phyloP scores from a whole-genome alignment of 2,113 vertebrate species.

The Calonectris borealis region DNA sequence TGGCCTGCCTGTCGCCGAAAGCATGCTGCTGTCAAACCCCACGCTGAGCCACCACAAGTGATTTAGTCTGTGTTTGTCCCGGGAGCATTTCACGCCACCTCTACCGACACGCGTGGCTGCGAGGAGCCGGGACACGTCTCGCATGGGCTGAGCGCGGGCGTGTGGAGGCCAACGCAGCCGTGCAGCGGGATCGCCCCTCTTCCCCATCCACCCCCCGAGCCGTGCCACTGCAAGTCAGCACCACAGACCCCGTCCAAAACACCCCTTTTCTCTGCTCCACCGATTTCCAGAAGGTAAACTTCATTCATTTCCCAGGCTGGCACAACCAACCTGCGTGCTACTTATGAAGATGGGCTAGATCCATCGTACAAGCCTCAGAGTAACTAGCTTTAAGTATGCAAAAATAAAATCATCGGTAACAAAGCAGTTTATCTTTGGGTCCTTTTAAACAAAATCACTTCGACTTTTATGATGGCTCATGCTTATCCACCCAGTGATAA shows the following conservation, averaged over 20 bases:
- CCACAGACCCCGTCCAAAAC: too few species aligned
- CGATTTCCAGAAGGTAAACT: background rate
- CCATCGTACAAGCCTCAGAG: background rate
- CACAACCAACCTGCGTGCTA: background rate
- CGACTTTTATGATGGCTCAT: background rate
- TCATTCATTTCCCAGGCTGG: background rate
- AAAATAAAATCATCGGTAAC: background rate
- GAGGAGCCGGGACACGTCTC: rapidly evolving
- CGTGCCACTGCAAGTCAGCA: background rate
- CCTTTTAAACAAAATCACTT: background rate
- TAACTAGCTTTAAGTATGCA: background rate
- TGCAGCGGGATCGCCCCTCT: background rate
- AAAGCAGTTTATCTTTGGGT: background rate
- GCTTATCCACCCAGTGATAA: background rate
- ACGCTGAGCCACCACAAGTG: background rate
- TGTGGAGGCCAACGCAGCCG: rapidly evolving
- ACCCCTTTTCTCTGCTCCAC: background rate
- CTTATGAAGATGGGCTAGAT: rapidly evolving
- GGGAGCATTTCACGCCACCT: background rate
- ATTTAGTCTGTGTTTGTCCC: background rate
- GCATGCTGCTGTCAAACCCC: background rate
- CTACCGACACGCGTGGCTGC: rapidly evolving
- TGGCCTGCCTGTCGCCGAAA: background rate
- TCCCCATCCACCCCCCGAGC: background rate
- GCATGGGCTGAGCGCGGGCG: background rate